Evolutionary conservation across 2,113 vertebrate species (phyloP).

Genomic region (Neogale vison): DNA sequence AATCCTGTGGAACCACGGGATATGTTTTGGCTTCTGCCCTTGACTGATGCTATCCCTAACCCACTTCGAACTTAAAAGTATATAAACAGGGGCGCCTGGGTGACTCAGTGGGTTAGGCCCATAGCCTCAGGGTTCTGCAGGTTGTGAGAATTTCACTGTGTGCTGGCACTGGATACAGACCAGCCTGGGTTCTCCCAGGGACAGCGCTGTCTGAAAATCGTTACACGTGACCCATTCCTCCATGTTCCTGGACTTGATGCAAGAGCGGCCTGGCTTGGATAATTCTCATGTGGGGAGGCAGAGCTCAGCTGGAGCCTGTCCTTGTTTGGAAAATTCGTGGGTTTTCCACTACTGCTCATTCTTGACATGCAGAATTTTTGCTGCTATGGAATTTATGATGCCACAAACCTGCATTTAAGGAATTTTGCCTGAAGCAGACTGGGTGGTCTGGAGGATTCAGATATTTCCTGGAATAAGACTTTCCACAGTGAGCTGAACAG

Average conservation of each 20-base stretch:
- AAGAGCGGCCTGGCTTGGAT: neutral
- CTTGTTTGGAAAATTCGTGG: neutral
- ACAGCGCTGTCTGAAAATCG: neutral
- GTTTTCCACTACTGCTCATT: slow-evolving; percentile 11
- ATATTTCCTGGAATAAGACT: neutral
- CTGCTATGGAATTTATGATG: slow-evolving; percentile 43
- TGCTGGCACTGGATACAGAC: neutral
- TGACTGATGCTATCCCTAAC: too few species aligned
- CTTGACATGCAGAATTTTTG: slow-evolving; percentile 13
- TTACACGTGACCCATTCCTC: neutral
- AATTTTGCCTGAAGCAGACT: slow-evolving; percentile 1
- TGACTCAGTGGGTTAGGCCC: too few species aligned
- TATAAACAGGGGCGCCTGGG: too few species aligned
- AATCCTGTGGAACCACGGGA: slow-evolving; percentile 22
- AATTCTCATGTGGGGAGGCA: neutral
- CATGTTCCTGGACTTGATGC: neutral
- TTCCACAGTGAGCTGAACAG: neutral
- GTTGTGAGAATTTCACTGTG: slow-evolving; percentile 9
- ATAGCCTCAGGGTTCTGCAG: neutral
- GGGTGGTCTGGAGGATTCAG: slow-evolving; percentile 27
- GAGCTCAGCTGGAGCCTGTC: neutral
- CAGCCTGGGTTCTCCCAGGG: neutral
- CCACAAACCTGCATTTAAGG: slow-evolving; percentile 18
- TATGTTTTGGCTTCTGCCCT: slow-evolving; percentile 42
- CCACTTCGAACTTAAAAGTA: too few species aligned